Base-by-base conservation (phyloP, 1,140 invertebrate genomes). In the Cydia splendana region DNA sequence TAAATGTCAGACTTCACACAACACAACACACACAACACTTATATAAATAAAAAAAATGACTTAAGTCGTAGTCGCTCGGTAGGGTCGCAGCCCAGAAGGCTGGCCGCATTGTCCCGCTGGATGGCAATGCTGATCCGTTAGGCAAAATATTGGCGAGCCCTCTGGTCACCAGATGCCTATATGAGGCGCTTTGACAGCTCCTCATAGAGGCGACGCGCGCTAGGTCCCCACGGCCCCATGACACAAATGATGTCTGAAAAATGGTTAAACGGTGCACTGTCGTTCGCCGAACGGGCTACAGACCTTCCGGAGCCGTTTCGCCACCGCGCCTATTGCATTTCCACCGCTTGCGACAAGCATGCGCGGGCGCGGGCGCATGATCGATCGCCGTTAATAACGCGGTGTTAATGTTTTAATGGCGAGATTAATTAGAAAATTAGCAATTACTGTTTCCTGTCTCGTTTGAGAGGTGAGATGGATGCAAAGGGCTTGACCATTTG, bases 291-390 rank as follows among this genome's bases (percentile, higher is more conserved):
- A 87, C 62, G 75, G 57, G 71, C 53, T 79, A 75, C 74, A 87
- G 87, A 89, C 88, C 88, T 90, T 89, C 87, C 81, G 82, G 82
- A 82, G 83, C 57, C 78, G 81, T 90, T 88, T 89, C 88, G 81
- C 84, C 87, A 91, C 80, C 73, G 65, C 30, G 20, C 28, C 65
- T 71, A 71, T 71, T 71, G 67, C 67, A 71, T 71, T 71, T 71
- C 67, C 67, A 69, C 67, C 67, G 67, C 67, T 71, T 71, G 34
- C 67, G 67, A 71, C 67, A 71, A 71, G 15, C n/a, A n/a, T 18
- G 30, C 30, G 30, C n/a, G 34, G 15, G 28, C 28, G 30, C 65
- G 30, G 65, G 20, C 30, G 18, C 65, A 28, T 71, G 67, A 42
- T 42, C 67, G 67, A 71, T 71, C 34, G 67, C 15, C 2, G 34